phyloP scores from a whole-genome alignment of 2,113 vertebrate genomes.

The Ameiurus melas region DNA sequence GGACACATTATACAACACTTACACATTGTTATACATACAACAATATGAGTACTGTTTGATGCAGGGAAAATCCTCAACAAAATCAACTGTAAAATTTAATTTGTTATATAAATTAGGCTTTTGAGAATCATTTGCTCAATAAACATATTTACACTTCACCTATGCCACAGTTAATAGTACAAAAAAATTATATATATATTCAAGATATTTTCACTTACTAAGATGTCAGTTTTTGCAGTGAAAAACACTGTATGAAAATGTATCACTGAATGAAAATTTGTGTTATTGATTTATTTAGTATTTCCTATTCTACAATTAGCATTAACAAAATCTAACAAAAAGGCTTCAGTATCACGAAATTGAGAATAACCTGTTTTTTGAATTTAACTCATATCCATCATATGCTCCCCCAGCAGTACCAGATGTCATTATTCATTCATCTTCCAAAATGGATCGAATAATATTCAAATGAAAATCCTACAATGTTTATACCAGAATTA shows the following conservation, averaged over 20 bases:
- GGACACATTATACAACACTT: background rate
- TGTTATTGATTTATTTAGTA: background rate
- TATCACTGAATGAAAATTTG: too few relatives aligned
- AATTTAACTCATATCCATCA: background rate
- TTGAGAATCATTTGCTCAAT: background rate
- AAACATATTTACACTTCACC: background rate
- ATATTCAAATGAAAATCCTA: background rate
- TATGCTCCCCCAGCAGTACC: background rate
- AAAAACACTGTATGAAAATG: too few relatives aligned
- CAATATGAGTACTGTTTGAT: background rate
- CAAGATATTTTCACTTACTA: too few relatives aligned
- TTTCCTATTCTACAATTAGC: too few relatives aligned
- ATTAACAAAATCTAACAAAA: too few relatives aligned
- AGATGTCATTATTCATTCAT: background rate
- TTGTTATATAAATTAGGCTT: background rate
- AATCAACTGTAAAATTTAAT: background rate
- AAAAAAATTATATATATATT: too few relatives aligned
- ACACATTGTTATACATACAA: too few relatives aligned
- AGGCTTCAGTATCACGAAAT: background rate
- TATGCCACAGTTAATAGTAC: background rate
- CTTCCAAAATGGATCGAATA: background rate
- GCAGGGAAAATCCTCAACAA: background rate
- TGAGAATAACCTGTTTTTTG: background rate
- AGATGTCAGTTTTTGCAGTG: too few relatives aligned
- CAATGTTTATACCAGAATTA: background rate